Evolutionary conservation across 2,888 invertebrate species (phyloP), one percentile per base, ranked within the genome.

Genomic region (Bellardia pandia): DNA sequence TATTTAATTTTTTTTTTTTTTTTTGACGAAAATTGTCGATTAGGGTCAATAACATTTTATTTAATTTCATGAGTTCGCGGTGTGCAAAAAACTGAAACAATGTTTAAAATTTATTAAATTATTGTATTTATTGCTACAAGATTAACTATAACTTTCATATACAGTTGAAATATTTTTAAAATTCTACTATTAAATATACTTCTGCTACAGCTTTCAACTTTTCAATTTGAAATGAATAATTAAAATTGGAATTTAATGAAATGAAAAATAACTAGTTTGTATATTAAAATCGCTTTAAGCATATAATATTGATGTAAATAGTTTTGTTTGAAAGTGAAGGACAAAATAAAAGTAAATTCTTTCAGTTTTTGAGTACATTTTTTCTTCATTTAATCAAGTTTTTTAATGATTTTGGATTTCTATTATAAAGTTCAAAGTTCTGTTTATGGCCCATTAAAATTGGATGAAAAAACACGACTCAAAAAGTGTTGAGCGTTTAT

Each of bases 31-130:
- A 81, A 68, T 56, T 72, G 33, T 58, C 56, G 66, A 53, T 66
- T 66, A 66, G 74, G 81, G 42, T 81, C 66, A 81, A 81, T 74
- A 74, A 72, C 81, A 58, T 37, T 37, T 37, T 74, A 58, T 81
- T 74, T 72, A 51, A 64, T 81, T 74, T 72, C 60, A 64, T 62
- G 53, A 64, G 16, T 53, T 42, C 16, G 30, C 33, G 53, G 30
- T 45, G 42, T 16, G 72, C 80, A 72, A 64, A 80, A 62, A 62
- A 14, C 4, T 13, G 13, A 45, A 45, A 45, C 45, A 58, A 45
- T 48, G 33, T 33, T 33, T 13, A 37, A 60, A 37, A 48, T 60
- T 60, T 51, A 23, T 45, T 68, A 62, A 71, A 51, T 69, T 69
- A 48, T 48, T 56, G 42, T 56, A 5, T 56, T 77, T 77, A 51